Evolutionary conservation across 2,797 vertebrate species (phyloP).

Genomic region (Perdix hodgsoniae): DNA sequence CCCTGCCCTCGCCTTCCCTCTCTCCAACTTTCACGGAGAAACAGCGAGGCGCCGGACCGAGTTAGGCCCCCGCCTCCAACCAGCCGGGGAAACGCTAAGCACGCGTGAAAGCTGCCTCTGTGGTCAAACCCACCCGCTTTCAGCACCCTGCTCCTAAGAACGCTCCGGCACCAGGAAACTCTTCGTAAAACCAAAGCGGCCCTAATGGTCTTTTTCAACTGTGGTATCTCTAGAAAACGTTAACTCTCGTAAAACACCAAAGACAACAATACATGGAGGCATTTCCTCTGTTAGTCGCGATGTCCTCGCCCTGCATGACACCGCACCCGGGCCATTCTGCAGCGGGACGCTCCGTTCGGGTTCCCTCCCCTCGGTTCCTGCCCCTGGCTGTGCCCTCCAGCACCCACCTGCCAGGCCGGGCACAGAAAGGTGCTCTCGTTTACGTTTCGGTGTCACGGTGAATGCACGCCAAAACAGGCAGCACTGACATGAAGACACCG

Average conservation of each 20-base stretch:
- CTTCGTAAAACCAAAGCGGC: not conserved
- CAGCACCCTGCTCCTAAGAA: not conserved
- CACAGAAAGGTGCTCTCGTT: not conserved
- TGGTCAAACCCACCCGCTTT: not conserved
- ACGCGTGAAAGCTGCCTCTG: not conserved
- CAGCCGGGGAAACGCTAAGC: accelerated
- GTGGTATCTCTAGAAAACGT: not conserved
- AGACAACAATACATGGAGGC: not conserved
- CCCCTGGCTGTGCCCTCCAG: not conserved
- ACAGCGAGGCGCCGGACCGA: not conserved
- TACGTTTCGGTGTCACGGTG: not conserved
- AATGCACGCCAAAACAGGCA: not conserved
- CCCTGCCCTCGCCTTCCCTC: not conserved
- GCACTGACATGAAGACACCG: not conserved
- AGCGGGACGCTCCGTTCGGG: not conserved
- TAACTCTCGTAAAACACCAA: not conserved
- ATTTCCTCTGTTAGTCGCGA: not conserved
- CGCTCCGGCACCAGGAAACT: not conserved
- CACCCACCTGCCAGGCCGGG: not conserved
- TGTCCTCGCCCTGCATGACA: not conserved
- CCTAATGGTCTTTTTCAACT: not conserved
- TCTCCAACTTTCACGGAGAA: not conserved
- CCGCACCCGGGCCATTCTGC: not conserved
- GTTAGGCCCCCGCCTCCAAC: not conserved
- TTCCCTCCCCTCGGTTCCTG: not conserved